Evolutionary conservation across 1,140 invertebrate species (phyloP).

Genomic region (Bombus vancouverensis): DNA sequence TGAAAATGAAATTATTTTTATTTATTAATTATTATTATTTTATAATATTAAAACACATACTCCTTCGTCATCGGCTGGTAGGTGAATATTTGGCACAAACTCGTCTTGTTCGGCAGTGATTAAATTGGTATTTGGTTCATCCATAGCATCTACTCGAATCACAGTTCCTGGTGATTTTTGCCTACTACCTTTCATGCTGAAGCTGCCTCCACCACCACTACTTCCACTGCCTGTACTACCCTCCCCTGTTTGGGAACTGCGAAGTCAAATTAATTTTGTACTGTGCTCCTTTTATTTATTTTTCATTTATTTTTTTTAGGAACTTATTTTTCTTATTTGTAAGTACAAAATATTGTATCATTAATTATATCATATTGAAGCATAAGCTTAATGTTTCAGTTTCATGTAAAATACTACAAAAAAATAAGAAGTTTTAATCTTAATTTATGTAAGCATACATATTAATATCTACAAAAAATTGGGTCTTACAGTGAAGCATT

Average conservation of each 20-base stretch:
- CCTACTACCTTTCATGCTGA: conserved; percentile 68
- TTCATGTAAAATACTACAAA: conserved; percentile 34
- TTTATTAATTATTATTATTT: not conserved
- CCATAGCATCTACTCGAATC: conserved; percentile 75
- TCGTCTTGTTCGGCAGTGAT: conserved; percentile 77
- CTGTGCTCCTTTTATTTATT: conserved; percentile 13
- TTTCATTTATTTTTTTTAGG: conserved; percentile 4
- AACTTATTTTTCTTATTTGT: conserved; percentile 30
- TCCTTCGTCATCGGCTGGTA: conserved; percentile 78
- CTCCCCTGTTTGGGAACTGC: conserved; percentile 75
- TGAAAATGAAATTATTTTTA: conserved; percentile 2
- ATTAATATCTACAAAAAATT: conserved; percentile 18
- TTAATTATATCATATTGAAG: conserved; percentile 18
- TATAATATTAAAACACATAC: conserved; percentile 55
- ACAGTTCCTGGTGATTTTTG: conserved; percentile 80
- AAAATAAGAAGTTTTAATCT: conserved; percentile 18
- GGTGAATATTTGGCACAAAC: conserved; percentile 77
- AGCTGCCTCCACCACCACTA: conserved; percentile 68
- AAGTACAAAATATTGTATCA: conserved; percentile 26
- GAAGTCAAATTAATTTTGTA: conserved; percentile 45
- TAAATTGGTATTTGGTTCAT: conserved; percentile 75
- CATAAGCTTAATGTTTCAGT: conserved; percentile 16
- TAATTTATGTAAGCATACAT: conserved; percentile 1
- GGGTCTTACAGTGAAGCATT: conserved; percentile 77
- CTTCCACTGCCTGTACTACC: conserved; percentile 76